These are phyloP conservation scores for Oceanodroma tethys DNA, from an alignment of 2,113 vertebrate genomes.

Conservation along the genomic window DNA sequence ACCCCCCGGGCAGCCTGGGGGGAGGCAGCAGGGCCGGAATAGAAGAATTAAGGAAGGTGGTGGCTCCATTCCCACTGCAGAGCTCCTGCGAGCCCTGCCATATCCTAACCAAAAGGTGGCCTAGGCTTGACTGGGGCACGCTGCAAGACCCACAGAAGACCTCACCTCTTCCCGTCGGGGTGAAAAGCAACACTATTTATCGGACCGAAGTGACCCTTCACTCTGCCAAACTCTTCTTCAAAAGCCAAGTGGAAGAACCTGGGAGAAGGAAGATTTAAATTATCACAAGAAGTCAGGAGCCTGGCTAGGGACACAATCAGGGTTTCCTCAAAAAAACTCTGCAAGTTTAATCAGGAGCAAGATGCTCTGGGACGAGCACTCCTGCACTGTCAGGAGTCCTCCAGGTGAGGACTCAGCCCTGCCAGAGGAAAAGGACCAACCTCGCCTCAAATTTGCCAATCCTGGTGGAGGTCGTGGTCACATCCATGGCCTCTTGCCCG, in stretches of 20 bases:
- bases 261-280: neutral
- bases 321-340: neutral
- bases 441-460: slow-evolving; percentile 98
- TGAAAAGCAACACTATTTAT: slow-evolving; percentile 98
- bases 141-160: neutral
- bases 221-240: slow-evolving; percentile 96
- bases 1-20: fast-evolving
- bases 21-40: neutral
- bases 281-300: neutral
- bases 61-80: neutral
- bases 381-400: neutral
- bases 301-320: neutral
- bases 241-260: slow-evolving; percentile 97
- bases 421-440: slow-evolving; percentile 23
- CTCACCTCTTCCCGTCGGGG: slow-evolving; percentile 94
- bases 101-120: neutral
- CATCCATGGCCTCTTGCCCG: slow-evolving; percentile 98
- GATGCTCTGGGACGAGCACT: neutral
- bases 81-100: fast-evolving
- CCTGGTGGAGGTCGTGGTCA: slow-evolving; percentile 96
- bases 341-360: neutral
- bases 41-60: neutral
- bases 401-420: fast-evolving
- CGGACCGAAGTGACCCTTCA: slow-evolving; percentile 96
- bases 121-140: fast-evolving